Evolutionary conservation across 2,113 vertebrate species (phyloP).

Genomic region (Callospermophilus lateralis): DNA sequence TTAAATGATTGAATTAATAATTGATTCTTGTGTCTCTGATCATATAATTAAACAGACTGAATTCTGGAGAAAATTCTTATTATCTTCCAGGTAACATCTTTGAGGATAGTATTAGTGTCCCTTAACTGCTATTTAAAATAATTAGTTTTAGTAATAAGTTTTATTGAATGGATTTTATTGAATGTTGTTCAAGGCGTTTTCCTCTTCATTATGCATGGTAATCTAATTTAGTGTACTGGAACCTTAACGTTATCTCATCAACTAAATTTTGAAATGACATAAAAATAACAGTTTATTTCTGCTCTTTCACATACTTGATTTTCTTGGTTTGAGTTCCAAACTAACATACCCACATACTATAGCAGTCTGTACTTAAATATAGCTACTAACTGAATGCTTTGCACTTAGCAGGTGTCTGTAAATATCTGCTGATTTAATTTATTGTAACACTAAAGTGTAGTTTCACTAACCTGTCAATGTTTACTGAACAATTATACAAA

Average conservation of each 20-base stretch:
- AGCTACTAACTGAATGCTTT: neutral
- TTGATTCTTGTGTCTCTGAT: neutral
- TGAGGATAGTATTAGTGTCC: neutral
- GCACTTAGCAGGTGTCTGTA: neutral
- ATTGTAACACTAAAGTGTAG: neutral
- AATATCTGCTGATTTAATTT: conserved; percentile 54
- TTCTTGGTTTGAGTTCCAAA: neutral
- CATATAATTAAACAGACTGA: neutral
- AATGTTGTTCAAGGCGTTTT: neutral
- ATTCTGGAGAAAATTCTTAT: neutral
- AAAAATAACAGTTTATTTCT: neutral
- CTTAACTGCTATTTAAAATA: neutral
- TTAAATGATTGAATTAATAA: neutral
- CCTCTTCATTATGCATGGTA: neutral
- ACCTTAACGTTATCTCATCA: neutral
- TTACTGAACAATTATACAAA: conserved; percentile 40
- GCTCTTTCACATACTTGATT: neutral
- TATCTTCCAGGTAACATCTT: neutral
- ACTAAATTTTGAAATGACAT: neutral
- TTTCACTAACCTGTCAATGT: conserved; percentile 23
- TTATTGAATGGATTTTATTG: neutral
- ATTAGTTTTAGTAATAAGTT: neutral
- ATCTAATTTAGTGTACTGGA: neutral
- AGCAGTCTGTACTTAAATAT: neutral
- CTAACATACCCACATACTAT: neutral